Base-by-base conservation (phyloP, 2,113 vertebrate genomes). In the Microtus montanus region DNA sequence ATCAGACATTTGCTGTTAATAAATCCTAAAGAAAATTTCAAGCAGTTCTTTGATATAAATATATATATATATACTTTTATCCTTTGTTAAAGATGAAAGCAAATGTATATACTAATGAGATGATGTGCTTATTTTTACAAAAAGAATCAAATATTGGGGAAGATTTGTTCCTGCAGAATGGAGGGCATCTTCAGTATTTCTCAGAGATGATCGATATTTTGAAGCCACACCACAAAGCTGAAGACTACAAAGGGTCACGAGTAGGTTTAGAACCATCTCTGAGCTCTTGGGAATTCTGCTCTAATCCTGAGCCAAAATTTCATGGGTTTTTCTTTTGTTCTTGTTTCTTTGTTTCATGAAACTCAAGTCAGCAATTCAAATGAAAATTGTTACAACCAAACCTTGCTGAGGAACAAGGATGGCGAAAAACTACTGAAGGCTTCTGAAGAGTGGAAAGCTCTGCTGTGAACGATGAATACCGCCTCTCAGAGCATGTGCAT, bases 401-500 rank as follows among this genome's bases (percentile, higher is more conserved):
- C 35, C 8, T n/a, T 10, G 33, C 12, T n/a, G 7, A 87, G 33
- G 64, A n/a, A 61, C 5, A 7, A 15, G 38, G 85, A 71, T 3
- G 3, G 85, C 7, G 11, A 66, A 22, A 80, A 78, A 22, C 33
- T 35, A 24, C 30, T 22, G 11, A 35, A 8, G 3, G 9, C 24
- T 1, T 26, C 44, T 87, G 49, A 38, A n/a, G 22, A n/a, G 22
- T 35, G 19, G 66, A 17, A 28, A 38, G n/a, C 85, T 71, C 5
- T 28, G 47, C 20, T 33, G 47, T 2, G 26, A 52, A 54, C 33
- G 10, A 35, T 6, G 33, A n/a, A 5, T 35, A 52, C 84, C 6
- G 0, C 44, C 26, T 17, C 26, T 71, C 66, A 28, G 2, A 54
- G 35, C 12, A 49, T 0, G 17, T 22, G 15, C 58, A 2, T 4